phyloP scores from a whole-genome alignment of 2,113 vertebrate genomes.

The Holacanthus passer region DNA sequence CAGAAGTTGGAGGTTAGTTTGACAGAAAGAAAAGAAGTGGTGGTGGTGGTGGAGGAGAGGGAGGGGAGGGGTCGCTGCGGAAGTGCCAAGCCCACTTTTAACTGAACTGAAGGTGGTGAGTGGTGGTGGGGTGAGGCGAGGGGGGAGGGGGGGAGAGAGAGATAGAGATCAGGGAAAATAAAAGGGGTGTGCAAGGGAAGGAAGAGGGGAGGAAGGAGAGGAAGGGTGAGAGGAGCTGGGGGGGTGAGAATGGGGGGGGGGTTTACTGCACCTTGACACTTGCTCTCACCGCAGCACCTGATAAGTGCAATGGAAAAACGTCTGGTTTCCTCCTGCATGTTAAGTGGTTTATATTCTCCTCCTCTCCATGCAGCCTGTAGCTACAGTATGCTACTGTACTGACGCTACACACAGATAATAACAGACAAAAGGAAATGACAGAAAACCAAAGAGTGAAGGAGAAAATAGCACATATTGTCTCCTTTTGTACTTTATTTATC shows the following conservation, averaged over 20 bases:
- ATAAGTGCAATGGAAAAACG: constrained; percentile 92
- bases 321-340: constrained; percentile 91
- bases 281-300: constrained; percentile 88
- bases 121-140: constrained; percentile 38
- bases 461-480: constrained; percentile 44
- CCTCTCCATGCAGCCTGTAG: constrained; percentile 74
- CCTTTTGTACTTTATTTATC: constrained; percentile 2
- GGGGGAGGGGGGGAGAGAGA: constrained; percentile 31
- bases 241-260: constrained; percentile 29
- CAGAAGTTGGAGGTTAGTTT: constrained; percentile 78
- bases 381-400: constrained; percentile 79
- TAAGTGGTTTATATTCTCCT: constrained; percentile 87
- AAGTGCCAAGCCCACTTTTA: constrained; percentile 79
- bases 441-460: constrained; percentile 26
- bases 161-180: constrained; percentile 74
- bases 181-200: constrained; percentile 70
- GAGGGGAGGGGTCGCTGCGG: constrained; percentile 36
- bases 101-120: constrained; percentile 71
- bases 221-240: constrained; percentile 36
- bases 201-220: constrained; percentile 61
- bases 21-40: constrained; percentile 70
- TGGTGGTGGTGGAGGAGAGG: background rate
- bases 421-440: constrained; percentile 74
- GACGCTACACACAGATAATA: constrained; percentile 67
- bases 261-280: constrained; percentile 86